Conservation (phyloP, 2,797 vertebrate genomes). For the Vespertilio murinus region DNA sequence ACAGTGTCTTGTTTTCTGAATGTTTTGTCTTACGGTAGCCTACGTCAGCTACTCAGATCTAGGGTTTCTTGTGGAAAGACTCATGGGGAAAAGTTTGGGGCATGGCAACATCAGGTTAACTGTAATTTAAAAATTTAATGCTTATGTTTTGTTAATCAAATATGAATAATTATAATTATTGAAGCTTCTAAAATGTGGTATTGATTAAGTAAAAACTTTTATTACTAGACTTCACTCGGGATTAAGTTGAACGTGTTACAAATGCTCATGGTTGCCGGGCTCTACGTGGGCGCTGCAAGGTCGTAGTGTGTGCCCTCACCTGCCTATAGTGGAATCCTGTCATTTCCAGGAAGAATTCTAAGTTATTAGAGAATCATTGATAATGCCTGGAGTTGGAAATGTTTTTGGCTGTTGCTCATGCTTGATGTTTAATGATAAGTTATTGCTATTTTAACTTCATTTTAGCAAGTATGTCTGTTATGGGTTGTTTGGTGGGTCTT, state of each 20-base stretch:
- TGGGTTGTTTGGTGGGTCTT: neutral
- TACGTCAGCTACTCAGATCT: neutral
- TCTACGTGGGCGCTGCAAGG: neutral
- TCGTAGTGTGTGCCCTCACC: neutral
- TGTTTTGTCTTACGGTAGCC: neutral
- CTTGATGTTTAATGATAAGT: neutral
- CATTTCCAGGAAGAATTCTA: neutral
- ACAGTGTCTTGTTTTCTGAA: neutral
- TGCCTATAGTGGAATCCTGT: neutral
- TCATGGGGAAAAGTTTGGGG: neutral
- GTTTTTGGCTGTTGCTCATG: neutral
- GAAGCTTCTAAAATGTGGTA: neutral
- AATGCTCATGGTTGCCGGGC: neutral
- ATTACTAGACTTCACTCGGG: neutral
- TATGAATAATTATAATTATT: neutral
- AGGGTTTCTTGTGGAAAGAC: neutral
- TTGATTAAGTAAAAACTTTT: neutral
- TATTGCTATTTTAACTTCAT: slow-evolving; percentile 15
- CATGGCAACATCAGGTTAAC: neutral
- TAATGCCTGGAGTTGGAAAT: neutral
- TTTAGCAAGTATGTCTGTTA: neutral
- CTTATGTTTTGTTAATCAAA: neutral
- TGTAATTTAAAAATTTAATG: neutral
- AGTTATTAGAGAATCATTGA: neutral
- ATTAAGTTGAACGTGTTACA: neutral